phyloP scores from a whole-genome alignment of 2,797 vertebrate genomes.

The Anabacerthia variegaticeps region DNA sequence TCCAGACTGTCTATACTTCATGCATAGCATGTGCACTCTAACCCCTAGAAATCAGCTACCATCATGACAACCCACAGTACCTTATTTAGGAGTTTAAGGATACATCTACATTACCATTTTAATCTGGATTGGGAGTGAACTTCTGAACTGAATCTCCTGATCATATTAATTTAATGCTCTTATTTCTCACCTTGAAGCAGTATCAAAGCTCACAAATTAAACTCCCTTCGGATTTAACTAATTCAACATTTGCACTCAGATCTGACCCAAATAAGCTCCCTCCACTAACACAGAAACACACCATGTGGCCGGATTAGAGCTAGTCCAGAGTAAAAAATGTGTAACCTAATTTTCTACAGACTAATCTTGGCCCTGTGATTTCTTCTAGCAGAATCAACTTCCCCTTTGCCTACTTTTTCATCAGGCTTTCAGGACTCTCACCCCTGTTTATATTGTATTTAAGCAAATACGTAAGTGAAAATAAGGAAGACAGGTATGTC shows the following conservation, averaged over 20 bases:
- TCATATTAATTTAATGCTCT: neutral
- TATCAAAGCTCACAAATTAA: neutral
- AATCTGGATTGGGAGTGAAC: neutral
- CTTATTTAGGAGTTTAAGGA: neutral
- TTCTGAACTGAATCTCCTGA: neutral
- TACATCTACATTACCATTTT: neutral
- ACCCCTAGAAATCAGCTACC: neutral
- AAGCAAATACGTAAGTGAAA: neutral
- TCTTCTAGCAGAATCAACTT: neutral
- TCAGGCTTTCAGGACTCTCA: neutral
- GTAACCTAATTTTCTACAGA: neutral
- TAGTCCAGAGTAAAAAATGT: neutral
- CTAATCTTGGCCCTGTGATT: neutral
- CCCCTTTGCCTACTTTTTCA: neutral
- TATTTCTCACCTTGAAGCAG: neutral
- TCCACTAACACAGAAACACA: rapidly evolving
- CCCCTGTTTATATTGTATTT: neutral
- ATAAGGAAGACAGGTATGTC: neutral
- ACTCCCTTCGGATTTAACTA: neutral
- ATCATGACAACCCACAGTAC: neutral
- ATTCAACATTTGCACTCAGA: neutral
- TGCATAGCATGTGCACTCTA: neutral
- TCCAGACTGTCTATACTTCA: neutral
- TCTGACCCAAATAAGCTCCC: neutral
- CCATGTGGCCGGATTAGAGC: neutral